Base-by-base conservation (phyloP, 2,797 vertebrate genomes). In the Chaenodraco wilsoni region DNA sequence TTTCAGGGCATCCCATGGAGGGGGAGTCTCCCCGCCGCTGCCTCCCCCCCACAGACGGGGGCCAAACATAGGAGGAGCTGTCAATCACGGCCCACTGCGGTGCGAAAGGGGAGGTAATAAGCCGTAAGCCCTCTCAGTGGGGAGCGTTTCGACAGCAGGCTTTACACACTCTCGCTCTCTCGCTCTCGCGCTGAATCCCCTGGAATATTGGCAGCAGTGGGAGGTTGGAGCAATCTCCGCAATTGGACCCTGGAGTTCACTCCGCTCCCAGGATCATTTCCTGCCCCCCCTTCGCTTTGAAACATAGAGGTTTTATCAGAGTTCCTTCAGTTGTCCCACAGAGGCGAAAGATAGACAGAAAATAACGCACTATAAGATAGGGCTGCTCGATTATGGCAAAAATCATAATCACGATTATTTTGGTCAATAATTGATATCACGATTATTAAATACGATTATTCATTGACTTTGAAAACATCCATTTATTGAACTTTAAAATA, bases 21-120 rank as follows among this genome's bases (percentile, higher is more conserved):
- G 33, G 78, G 77, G 70, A 79, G 78, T 65, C 72, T 72, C 69
- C 64, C 73, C 76, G 16, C 69, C 51, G 33, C 33, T 37, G 8
- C 50, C 73, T 74, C 65, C 72, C 52, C 71, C 72, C 19, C n/a
- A 33, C 49, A 56, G 54, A 74, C 51, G 31, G 65, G 65, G 69
- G 79, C 83, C 41, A 73, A 71, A 69, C 67, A 69, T 63, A 65
- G 79, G 69, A 78, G 78, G 69, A 83, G 65, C 82, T 89, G 90
- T 90, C 91, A 91, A 71, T 93, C 90, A 87, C 8, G 4, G 73
- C 67, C 74, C 78, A 77, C 91, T 91, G 87, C 85, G 75, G 83
- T 76, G 75, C 59, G 55, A 84, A 84, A 37, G 33, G 74, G 84
- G 83, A 80, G 88, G 83, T 89, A 88, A 90, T 87, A 78, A 82